Base-by-base conservation (phyloP, 2,113 vertebrate species). In the Pelecanus crispus region DNA sequence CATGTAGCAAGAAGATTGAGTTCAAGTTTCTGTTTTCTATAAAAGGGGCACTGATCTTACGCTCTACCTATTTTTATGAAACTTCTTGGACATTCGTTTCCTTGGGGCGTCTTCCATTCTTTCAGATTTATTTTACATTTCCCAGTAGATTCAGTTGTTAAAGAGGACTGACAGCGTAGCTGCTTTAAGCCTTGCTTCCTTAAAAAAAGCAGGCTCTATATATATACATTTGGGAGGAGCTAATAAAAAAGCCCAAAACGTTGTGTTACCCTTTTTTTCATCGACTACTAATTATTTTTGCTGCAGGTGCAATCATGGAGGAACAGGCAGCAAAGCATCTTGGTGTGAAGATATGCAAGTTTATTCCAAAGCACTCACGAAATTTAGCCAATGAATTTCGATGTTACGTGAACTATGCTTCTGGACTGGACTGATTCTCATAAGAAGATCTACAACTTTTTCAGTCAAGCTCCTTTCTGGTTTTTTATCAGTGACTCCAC, bases 301-400 rank as follows among this genome's bases (percentile, higher is more conserved):
- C 70, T 94, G 38, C 97, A 99, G 99, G 99, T 82, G 99, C 98
- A 12, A 63, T 99, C 96, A 99, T 99, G 99, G 98, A 99, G 93
- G 98, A 98, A 6, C 88, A 97, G 22, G 99, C 99, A 68, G 96
- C 96, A 40, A 97, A 98, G 22, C 98, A 98, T 29, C 98, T 99
- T 81, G 98, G 97, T 20, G 97, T 99, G 78, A 99, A 97, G 92
- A 98, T 98, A 58, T 99, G 99, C 98, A 97, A 94, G 81, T 99
- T 99, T 96, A 97, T 99, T 88, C 99, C 99, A 19, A 95, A 98
- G 92, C 99, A 99, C 95, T 98, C 98, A 31, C 97, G 98, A n/a
- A 98, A 98, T 92, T 86, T 99, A 94, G 99, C 98, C 72, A 99
- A 99, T 31, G 99, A 99, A 92, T 99, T 99, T 94, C 97, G 99